Evolutionary conservation across 2,888 invertebrate genomes (phyloP), one percentile per base, ranked within the genome.

Genomic region (Chydorus sphaericus): DNA sequence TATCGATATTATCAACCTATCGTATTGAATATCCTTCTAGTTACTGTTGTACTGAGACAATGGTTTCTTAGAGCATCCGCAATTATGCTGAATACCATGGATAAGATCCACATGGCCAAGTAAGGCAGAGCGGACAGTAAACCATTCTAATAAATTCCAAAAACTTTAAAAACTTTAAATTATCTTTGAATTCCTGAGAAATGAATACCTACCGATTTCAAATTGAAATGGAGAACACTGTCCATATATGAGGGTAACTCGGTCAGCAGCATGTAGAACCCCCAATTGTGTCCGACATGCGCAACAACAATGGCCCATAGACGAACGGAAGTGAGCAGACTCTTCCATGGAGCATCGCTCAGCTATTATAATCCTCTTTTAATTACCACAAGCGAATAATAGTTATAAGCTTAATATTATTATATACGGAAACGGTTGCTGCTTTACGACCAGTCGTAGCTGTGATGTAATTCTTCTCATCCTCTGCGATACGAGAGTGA

Each of bases 191-290:
- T n/a, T n/a, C n/a, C n/a, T n/a, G n/a, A n/a, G n/a, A n/a, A n/a
- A n/a, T n/a, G n/a, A n/a, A n/a, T n/a, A n/a, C n/a, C 8, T 67
- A 84, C 84, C 61, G 77, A 71, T 67, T 81, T 78, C 23, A 88
- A 82, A 56, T 86, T 75, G 62, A 81, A 83, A 54, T 76, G 72
- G 2, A 88, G 74, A 3, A 86, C 80, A 49, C 78, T 76, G 62
- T 77, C 78, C 78, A 89, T 81, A 66, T 86, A 89, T 0, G 81
- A 77, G 0, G 89, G 88, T 64, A 85, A 81, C 67, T 88, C 82
- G 0, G 87, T 86, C 1, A 88, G 73, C 30, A 89, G 71, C 29
- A 85, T 86, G 82, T 85, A 88, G 70, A 85, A 88, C 30, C 87
- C 87, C 77, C 86, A 83, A 63, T 79, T 81, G 62, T 86, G 83